phyloP scores from a whole-genome alignment of 2,797 vertebrate species.

The Lateolabrax maculatus region DNA sequence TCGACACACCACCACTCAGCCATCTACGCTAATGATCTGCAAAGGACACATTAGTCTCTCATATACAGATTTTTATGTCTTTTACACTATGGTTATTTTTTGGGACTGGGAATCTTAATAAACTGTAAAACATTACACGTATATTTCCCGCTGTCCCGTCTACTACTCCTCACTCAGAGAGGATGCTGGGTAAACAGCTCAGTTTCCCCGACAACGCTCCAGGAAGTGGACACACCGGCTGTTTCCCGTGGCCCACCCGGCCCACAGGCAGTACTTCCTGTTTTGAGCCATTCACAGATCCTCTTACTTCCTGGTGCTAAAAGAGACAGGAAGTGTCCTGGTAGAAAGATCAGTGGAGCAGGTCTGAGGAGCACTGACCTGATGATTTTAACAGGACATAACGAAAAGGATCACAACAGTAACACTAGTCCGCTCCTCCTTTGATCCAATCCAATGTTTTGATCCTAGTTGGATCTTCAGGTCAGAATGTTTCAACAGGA shows the following conservation, averaged over 20 bases:
- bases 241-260: conserved; percentile 78
- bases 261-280: conserved; percentile 79
- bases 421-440: neutral
- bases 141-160: neutral
- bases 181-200: conserved; percentile 62
- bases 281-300: conserved; percentile 70
- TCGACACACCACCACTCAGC: neutral
- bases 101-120: too few species aligned
- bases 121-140: neutral
- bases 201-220: conserved; percentile 56
- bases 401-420: neutral
- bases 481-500: too few species aligned
- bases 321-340: conserved; percentile 70
- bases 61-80: too few species aligned
- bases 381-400: conserved; percentile 34
- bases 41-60: neutral
- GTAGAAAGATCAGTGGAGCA: conserved; percentile 52
- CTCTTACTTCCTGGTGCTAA: conserved; percentile 73
- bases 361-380: neutral
- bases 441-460: neutral
- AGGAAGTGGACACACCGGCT: conserved; percentile 76
- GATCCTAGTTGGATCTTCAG: neutral
- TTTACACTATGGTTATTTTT: neutral
- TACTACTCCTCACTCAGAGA: conserved; percentile 12
- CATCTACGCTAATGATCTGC: neutral